These are phyloP conservation scores for Lithosia quadra DNA, from an alignment of 2,888 invertebrate species.

Conservation along the genomic window DNA sequence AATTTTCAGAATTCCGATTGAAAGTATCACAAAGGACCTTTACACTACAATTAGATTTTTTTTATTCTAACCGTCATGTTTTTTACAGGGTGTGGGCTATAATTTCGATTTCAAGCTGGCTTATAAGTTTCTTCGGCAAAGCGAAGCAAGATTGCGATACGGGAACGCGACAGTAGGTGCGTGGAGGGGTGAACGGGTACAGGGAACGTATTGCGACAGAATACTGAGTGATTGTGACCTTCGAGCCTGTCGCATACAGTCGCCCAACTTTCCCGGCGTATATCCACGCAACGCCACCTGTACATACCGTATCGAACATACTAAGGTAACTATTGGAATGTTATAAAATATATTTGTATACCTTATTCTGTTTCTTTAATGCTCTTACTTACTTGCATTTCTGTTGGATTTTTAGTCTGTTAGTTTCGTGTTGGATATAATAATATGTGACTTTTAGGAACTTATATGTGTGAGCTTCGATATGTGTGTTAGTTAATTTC, in stretches of 20 bases:
- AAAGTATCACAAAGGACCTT: not conserved
- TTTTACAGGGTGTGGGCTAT: constrained; percentile 89
- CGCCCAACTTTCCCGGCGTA: constrained; percentile 96
- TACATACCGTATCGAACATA: constrained; percentile 90
- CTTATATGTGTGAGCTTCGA: too few species aligned
- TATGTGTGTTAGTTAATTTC: too few species aligned
- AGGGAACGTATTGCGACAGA: constrained; percentile 93
- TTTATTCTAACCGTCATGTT: constrained; percentile 17
- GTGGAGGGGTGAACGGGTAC: constrained; percentile 92
- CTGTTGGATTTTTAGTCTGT: not conserved
- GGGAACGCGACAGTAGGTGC: constrained; percentile 91
- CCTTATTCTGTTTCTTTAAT: too few species aligned
- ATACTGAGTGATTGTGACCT: constrained; percentile 92
- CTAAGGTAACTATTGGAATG: constrained; percentile 73
- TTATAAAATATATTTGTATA: too few species aligned
- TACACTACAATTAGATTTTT: not conserved
- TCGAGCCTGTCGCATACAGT: constrained; percentile 91
- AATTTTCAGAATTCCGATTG: not conserved
- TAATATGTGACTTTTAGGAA: too few species aligned
- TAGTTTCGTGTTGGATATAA: not conserved
- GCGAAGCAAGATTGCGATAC: constrained; percentile 92
- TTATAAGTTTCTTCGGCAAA: constrained; percentile 93
- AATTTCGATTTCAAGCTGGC: constrained; percentile 94
- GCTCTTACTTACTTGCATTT: not conserved
- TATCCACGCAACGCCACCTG: constrained; percentile 96